phyloP scores from a whole-genome alignment of 2,113 vertebrate species.

The Menidia beryllina region DNA sequence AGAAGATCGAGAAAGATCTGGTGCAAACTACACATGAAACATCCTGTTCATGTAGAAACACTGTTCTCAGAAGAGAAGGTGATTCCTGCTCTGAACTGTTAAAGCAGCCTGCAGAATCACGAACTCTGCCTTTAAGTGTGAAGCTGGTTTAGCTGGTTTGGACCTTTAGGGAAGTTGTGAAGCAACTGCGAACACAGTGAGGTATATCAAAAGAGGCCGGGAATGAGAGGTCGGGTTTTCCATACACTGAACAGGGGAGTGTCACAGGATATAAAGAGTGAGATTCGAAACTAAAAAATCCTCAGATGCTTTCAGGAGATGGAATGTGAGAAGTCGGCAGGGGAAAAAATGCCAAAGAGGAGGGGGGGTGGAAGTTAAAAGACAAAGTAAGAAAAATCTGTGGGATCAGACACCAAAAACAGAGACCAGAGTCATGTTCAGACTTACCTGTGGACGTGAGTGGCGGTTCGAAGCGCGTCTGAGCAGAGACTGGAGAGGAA shows the following conservation, averaged over 20 bases:
- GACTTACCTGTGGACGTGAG: constrained; percentile 61
- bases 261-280: not conserved
- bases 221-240: not conserved
- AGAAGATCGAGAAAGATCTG: not conserved
- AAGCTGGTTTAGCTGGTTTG: not conserved
- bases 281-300: constrained; percentile 19
- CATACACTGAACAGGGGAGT: not conserved
- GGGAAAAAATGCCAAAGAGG: not conserved
- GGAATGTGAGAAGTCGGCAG: constrained; percentile 53
- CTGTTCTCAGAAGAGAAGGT: not conserved
- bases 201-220: constrained; percentile 8
- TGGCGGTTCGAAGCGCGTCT: constrained; percentile 18
- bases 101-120: no score
- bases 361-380: not conserved
- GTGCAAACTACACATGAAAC: not conserved
- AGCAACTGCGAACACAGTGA: not conserved
- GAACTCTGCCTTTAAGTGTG: not conserved
- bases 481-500: constrained; percentile 25
- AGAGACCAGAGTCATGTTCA: not conserved
- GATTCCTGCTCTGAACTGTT: not conserved
- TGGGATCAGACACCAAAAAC: not conserved
- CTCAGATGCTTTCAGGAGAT: constrained; percentile 24
- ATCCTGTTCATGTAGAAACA: not conserved
- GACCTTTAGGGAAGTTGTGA: constrained; percentile 33
- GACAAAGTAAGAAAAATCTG: not conserved